Conservation (phyloP, 2,113 vertebrate genomes). For the Sander vitreus region DNA sequence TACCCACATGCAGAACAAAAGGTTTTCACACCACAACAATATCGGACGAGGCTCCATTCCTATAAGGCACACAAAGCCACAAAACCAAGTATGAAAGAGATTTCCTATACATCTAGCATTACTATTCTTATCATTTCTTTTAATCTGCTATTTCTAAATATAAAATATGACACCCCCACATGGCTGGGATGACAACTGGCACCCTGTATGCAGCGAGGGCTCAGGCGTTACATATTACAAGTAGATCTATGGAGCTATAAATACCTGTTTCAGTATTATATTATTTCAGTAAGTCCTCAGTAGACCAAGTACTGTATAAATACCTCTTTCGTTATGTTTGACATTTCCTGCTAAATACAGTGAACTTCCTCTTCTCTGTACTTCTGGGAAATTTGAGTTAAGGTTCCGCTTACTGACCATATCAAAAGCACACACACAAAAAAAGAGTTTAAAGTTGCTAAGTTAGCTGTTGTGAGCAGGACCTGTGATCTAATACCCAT, state of each 20-base stretch:
- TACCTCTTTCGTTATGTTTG: conserved; percentile 58
- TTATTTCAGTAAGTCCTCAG: conserved; percentile 31
- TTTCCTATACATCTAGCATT: not conserved
- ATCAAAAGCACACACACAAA: conserved; percentile 60
- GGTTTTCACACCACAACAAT: conserved; percentile 13
- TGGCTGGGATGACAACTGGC: no score
- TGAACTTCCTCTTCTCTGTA: conserved; percentile 85
- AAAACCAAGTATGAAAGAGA: conserved; percentile 44
- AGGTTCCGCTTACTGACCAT: conserved; percentile 80
- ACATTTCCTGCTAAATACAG: conserved; percentile 72
- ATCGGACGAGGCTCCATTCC: not conserved
- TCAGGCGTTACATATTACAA: not conserved
- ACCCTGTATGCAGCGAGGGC: not conserved
- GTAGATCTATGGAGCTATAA: conserved; percentile 4
- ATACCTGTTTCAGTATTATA: conserved; percentile 12
- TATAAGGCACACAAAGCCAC: conserved; percentile 19
- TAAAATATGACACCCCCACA: not conserved
- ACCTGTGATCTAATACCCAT: conserved; percentile 38
- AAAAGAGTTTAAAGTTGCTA: conserved; percentile 48
- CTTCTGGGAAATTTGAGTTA: conserved; percentile 86
- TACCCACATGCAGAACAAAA: conserved; percentile 17
- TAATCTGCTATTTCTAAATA: not conserved
- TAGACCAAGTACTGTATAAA: conserved; percentile 36
- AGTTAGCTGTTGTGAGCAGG: conserved; percentile 32
- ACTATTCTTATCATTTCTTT: not conserved